These are phyloP conservation scores for Lophotis ruficrista DNA, from an alignment of 2,113 vertebrate species.

Conservation along the genomic window DNA sequence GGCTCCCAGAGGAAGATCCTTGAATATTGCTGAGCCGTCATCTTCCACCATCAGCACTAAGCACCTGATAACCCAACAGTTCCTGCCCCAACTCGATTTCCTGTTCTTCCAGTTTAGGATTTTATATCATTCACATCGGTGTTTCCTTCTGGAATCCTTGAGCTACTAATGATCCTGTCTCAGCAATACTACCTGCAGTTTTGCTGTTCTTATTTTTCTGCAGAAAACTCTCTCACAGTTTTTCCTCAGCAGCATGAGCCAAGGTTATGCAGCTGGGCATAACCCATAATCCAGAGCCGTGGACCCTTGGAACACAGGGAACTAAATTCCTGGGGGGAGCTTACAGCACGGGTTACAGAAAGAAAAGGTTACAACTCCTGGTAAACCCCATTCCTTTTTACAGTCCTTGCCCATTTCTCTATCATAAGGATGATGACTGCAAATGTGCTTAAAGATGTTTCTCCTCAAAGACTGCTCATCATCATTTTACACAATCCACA, in stretches of 20 bases:
- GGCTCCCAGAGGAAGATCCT: neutral
- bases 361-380: neutral
- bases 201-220: neutral
- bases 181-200: neutral
- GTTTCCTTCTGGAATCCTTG: neutral
- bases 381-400: neutral
- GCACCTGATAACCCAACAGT: neutral
- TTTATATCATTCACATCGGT: neutral
- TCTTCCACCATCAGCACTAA: neutral
- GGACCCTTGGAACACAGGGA: neutral
- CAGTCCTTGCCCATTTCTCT: neutral
- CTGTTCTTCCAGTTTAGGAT: neutral
- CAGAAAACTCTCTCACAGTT: neutral
- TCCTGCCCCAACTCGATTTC: neutral
- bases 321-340: neutral
- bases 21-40: neutral
- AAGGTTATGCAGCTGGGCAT: neutral
- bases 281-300: neutral
- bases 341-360: neutral
- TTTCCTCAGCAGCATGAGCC: neutral
- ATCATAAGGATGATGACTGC: neutral
- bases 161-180: neutral
- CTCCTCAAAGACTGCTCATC: neutral
- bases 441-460: neutral
- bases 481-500: neutral